Evolutionary conservation across 2,888 invertebrate species (phyloP).

Genomic region (Gasteruption jaculator): DNA sequence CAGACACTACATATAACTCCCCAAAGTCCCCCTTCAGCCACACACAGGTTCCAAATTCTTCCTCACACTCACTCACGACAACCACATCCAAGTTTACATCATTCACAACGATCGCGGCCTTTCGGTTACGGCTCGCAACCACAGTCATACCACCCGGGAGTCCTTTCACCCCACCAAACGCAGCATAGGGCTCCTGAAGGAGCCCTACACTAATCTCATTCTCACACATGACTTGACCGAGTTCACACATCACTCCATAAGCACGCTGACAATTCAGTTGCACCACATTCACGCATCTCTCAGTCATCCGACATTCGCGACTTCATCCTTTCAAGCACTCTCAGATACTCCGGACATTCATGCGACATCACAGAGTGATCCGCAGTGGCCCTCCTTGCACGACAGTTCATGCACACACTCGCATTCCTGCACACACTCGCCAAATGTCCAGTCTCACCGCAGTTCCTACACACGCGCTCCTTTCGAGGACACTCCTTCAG

Average conservation of each 20-base stretch:
- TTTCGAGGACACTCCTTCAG: conserved; percentile 6
- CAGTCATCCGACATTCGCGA: conserved; percentile 2
- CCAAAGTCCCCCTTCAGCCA: conserved; percentile 14
- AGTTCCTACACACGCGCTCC: conserved; percentile 8
- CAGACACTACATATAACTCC: conserved; percentile 12
- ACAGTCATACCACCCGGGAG: conserved; percentile 4
- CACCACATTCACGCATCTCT: neutral
- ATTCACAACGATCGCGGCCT: conserved; percentile 9
- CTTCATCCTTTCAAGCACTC: neutral
- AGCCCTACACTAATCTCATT: conserved; percentile 9
- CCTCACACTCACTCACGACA: neutral
- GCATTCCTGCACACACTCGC: neutral
- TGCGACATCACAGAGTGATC: conserved; percentile 7
- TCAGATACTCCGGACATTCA: conserved; percentile 10
- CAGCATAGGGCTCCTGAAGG: conserved; percentile 13
- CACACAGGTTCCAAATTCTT: conserved; percentile 11
- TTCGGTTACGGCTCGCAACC: conserved; percentile 9
- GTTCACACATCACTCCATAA: conserved; percentile 16
- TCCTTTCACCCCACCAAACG: neutral
- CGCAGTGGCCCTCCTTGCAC: neutral
- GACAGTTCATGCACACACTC: conserved; percentile 13
- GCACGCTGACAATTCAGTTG: conserved; percentile 14
- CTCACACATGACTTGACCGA: conserved; percentile 1
- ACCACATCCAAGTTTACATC: neutral
- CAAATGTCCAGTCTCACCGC: conserved; percentile 9